These are phyloP conservation scores for Euplagia quadripunctaria DNA, from an alignment of 2,888 invertebrate species.

Conservation along the genomic window DNA sequence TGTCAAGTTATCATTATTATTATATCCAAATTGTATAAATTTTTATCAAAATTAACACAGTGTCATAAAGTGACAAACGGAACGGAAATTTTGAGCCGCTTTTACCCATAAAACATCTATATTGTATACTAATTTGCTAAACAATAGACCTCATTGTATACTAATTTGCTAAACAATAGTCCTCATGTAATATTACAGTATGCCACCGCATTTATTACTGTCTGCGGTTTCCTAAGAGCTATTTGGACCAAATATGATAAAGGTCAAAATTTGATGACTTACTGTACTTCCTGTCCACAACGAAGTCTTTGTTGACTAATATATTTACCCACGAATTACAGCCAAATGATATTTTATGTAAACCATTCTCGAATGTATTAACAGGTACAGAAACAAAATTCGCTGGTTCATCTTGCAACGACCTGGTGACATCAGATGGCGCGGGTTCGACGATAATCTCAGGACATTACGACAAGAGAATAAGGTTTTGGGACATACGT, in stretches of 20 bases:
- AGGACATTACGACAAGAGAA: constrained; percentile 98
- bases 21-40: no score
- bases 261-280: background rate
- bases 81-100: background rate
- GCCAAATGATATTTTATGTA: background rate
- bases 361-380: constrained; percentile 30
- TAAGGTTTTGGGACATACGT: constrained; percentile 98
- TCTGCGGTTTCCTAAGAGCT: constrained; percentile 9
- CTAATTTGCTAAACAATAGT: constrained; percentile 14
- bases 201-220: constrained; percentile 1
- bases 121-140: no score
- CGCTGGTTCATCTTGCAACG: constrained; percentile 98
- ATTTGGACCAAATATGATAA: constrained; percentile 3
- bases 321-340: background rate
- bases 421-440: constrained; percentile 96
- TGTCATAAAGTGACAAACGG: background rate
- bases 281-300: constrained; percentile 1
- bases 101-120: background rate
- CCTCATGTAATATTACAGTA: constrained; percentile 1
- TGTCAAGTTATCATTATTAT: no score
- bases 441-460: constrained; percentile 97
- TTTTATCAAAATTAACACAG: background rate
- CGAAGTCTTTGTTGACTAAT: background rate
- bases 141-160: background rate
- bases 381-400: constrained; percentile 96